phyloP scores from a whole-genome alignment of 2,888 invertebrate species.

The Eristalinus sepulchralis region DNA sequence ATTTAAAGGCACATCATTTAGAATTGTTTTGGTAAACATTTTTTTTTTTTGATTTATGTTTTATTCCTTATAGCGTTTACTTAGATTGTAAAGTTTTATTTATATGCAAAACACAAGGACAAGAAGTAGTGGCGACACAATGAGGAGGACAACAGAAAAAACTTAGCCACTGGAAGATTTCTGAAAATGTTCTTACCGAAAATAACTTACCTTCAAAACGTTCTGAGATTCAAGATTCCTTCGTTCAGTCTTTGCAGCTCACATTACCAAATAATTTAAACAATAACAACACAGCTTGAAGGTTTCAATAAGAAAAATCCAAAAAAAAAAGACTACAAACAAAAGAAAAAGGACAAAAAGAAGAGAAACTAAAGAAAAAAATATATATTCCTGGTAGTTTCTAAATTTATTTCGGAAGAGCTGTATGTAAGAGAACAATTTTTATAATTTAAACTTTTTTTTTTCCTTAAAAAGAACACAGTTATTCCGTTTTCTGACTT shows the following conservation, averaged over 20 bases:
- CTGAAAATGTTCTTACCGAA: too few species aligned
- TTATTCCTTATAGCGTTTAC: background rate
- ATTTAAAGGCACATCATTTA: background rate
- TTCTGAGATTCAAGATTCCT: too few species aligned
- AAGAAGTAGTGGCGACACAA: background rate
- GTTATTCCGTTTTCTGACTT: background rate
- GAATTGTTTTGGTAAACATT: background rate
- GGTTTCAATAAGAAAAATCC: background rate
- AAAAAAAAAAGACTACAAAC: background rate
- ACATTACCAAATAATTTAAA: too few species aligned
- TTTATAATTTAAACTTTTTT: constrained; percentile 3
- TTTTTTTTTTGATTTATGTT: background rate
- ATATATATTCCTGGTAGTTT: constrained; percentile 24
- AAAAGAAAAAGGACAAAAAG: background rate
- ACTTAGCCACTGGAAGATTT: background rate
- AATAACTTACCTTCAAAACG: background rate
- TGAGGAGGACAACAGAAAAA: background rate
- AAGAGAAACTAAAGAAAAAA: constrained; percentile 27
- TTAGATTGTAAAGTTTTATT: background rate
- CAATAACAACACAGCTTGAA: too few species aligned
- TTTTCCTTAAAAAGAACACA: constrained; percentile 15
- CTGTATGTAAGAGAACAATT: constrained; percentile 38
- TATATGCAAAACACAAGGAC: background rate
- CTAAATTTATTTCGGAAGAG: constrained; percentile 55
- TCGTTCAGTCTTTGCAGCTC: too few species aligned